Conservation (phyloP, 2,888 invertebrate genomes). For the Euproctis similis region DNA sequence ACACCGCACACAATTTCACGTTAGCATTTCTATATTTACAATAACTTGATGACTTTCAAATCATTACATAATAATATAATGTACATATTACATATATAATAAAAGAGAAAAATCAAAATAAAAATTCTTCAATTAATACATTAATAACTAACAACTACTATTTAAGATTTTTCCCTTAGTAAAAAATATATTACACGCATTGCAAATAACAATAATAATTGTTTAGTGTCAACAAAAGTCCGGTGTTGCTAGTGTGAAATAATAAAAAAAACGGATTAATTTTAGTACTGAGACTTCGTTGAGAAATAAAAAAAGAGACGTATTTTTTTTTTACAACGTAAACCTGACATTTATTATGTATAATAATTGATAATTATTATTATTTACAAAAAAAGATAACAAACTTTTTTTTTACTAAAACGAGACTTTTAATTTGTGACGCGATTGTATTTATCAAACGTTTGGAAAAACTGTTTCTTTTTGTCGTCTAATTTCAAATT, state of each 20-base stretch:
- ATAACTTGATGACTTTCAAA: conserved; percentile 67
- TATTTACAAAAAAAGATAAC: conserved; percentile 70
- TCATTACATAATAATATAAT: conserved; percentile 62
- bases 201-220: conserved; percentile 63
- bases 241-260: conserved; percentile 42
- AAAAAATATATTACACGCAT: conserved; percentile 73
- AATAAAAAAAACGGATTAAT: conserved; percentile 21
- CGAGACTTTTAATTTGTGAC: conserved; percentile 34
- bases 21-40: conserved; percentile 71
- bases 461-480: no score
- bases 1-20: conserved; percentile 42
- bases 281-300: conserved; percentile 61
- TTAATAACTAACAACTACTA: conserved; percentile 72
- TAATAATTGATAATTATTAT: conserved; percentile 40
- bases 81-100: conserved; percentile 67
- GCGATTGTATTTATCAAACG: conserved; percentile 28
- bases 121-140: conserved; percentile 74
- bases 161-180: conserved; percentile 73
- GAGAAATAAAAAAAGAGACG: conserved; percentile 25
- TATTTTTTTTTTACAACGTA: conserved; percentile 42
- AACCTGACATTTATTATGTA: conserved; percentile 31
- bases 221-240: conserved; percentile 50
- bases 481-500: neutral
- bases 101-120: conserved; percentile 74
- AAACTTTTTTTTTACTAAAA: conserved; percentile 41